A percentile compares a stretch with the other conserved stretches of the same genome.
phyloP scores from a whole-genome alignment of 2,888 invertebrate species.

The Macropis europaea region DNA sequence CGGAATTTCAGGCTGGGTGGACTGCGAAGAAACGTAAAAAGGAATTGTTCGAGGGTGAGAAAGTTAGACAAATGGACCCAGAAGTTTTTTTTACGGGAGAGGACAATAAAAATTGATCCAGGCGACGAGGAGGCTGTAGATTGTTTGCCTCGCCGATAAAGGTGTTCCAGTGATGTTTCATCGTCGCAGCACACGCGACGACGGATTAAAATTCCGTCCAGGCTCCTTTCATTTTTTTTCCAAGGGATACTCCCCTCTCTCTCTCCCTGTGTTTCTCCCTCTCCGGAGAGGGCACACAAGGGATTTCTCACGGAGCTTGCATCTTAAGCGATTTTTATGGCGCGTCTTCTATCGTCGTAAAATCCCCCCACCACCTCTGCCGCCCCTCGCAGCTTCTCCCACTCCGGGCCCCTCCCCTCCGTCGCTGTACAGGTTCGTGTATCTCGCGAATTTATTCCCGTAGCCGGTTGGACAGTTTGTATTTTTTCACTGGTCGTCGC shows the following conservation, averaged over 20 bases:
- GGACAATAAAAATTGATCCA: background rate
- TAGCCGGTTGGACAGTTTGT: slow-evolving; percentile 8
- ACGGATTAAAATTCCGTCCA: slow-evolving; percentile 72
- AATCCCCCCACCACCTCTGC: no score
- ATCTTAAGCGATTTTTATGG: slow-evolving; percentile 72
- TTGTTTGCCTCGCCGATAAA: background rate
- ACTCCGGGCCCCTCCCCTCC: background rate
- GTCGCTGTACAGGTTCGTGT: background rate
- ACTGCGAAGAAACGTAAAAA: no score
- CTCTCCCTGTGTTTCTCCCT: no score
- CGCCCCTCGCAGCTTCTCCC: no score
- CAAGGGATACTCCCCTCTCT: slow-evolving; percentile 12
- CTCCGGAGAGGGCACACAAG: slow-evolving; percentile 65
- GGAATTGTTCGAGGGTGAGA: no score
- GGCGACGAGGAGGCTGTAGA: background rate
- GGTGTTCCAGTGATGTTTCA: background rate
- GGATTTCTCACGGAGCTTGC: slow-evolving; percentile 66
- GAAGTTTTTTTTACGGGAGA: no score
- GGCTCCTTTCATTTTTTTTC: slow-evolving; percentile 68
- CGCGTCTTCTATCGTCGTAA: slow-evolving; percentile 45
- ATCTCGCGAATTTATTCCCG: slow-evolving; percentile 21
- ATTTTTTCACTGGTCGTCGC: slow-evolving; percentile 15
- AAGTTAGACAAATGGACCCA: no score
- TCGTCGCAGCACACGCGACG: slow-evolving; percentile 14
- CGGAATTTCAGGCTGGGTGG: no score